Evolutionary conservation across 2,113 vertebrate genomes (phyloP).

Genomic region (Meriones unguiculatus): DNA sequence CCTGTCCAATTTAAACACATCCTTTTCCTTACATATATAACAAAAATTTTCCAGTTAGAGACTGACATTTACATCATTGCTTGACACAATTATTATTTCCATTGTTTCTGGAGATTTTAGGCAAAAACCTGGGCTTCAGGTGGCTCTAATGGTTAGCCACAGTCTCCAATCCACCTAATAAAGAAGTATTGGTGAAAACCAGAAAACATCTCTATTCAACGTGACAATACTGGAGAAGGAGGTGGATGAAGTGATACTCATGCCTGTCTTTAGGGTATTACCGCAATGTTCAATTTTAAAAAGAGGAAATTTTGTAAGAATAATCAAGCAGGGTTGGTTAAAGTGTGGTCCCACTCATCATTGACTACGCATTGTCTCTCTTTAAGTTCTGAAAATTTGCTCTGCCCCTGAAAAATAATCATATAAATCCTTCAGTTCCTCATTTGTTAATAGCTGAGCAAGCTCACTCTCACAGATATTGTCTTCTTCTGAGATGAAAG

Average conservation of each 20-base stretch:
- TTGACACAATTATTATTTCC: not conserved
- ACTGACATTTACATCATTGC: not conserved
- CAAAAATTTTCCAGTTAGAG: not conserved
- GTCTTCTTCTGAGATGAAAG: too few relatives aligned
- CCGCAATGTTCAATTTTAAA: not conserved
- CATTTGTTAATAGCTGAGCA: not conserved
- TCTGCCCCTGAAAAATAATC: not conserved
- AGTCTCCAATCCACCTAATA: not conserved
- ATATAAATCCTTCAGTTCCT: too few relatives aligned
- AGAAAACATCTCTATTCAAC: not conserved
- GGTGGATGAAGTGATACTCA: not conserved
- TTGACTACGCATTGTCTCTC: not conserved
- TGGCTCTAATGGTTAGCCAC: rapidly evolving
- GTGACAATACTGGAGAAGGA: not conserved
- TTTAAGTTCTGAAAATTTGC: not conserved
- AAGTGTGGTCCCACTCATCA: not conserved
- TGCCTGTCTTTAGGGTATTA: not conserved
- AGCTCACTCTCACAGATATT: not conserved
- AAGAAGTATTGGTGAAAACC: not conserved
- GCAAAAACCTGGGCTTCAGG: not conserved
- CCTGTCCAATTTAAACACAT: not conserved
- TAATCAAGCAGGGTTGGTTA: not conserved
- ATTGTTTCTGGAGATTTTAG: not conserved
- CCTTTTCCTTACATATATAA: not conserved
- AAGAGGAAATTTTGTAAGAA: not conserved